A percentile compares a stretch with the other conserved stretches of the same genome.
phyloP scores from a whole-genome alignment of 2,113 vertebrate genomes.

The Oceanites oceanicus region DNA sequence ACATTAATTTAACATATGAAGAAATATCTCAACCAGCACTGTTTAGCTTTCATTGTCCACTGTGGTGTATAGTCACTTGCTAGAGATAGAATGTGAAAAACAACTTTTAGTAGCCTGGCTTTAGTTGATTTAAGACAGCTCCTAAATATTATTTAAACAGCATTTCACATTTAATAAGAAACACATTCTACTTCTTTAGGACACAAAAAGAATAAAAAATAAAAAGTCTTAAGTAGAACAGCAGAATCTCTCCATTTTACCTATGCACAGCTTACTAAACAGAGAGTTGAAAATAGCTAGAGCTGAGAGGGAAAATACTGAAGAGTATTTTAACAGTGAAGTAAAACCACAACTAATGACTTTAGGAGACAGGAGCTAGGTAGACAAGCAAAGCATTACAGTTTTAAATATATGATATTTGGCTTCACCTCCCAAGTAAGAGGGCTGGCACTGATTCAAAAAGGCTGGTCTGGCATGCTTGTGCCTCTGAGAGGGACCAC shows the following conservation, averaged over 20 bases:
- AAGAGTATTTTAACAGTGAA: slow-evolving; percentile 80
- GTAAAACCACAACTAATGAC: slow-evolving; percentile 83
- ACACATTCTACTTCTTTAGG: slow-evolving; percentile 62
- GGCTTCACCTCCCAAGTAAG: slow-evolving; percentile 78
- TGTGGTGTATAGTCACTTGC: not conserved
- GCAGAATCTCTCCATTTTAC: slow-evolving; percentile 59
- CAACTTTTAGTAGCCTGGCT: slow-evolving; percentile 11
- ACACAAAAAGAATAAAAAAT: slow-evolving; percentile 28
- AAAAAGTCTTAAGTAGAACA: slow-evolving; percentile 57
- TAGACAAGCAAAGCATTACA: slow-evolving; percentile 77
- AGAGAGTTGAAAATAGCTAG: slow-evolving; percentile 67
- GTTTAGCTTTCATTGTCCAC: not conserved
- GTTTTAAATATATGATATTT: slow-evolving; percentile 82
- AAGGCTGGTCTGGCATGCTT: slow-evolving; percentile 76
- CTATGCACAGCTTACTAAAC: slow-evolving; percentile 62
- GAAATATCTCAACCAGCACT: not conserved
- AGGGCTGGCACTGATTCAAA: slow-evolving; percentile 80
- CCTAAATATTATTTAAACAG: slow-evolving; percentile 44
- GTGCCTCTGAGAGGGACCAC: slow-evolving; percentile 79
- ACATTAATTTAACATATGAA: not conserved
- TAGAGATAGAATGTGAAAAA: slow-evolving; percentile 7
- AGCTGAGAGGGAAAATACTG: slow-evolving; percentile 43
- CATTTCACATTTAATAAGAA: slow-evolving; percentile 68
- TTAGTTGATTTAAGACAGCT: not conserved
- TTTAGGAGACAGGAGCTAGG: slow-evolving; percentile 81